Evolutionary conservation across 2,797 vertebrate species (phyloP).

Genomic region (Tenualosa ilisha): DNA sequence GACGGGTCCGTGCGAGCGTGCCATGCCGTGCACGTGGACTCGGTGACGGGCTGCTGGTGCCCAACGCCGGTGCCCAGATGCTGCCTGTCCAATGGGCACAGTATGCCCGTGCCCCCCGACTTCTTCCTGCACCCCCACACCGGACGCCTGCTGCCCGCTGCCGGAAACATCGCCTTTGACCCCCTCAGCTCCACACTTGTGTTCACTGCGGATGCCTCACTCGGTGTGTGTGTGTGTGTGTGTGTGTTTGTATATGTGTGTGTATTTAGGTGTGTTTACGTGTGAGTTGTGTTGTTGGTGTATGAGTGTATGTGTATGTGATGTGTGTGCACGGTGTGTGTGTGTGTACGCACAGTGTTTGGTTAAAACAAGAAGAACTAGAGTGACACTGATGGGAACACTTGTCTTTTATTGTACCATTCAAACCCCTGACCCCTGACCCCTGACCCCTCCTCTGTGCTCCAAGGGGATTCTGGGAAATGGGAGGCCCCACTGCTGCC

Average conservation of each 20-base stretch:
- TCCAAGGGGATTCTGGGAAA: conserved; percentile 70
- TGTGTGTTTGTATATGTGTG: conserved; percentile 52
- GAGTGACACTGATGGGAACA: too few species aligned
- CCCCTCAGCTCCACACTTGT: conserved; percentile 73
- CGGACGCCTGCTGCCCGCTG: conserved; percentile 76
- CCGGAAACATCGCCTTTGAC: conserved; percentile 83
- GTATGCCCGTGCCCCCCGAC: conserved; percentile 71
- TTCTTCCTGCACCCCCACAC: conserved; percentile 85
- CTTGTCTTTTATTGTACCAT: too few species aligned
- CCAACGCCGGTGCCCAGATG: conserved; percentile 72
- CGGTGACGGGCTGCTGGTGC: conserved; percentile 74
- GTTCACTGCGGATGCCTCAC: conserved; percentile 69
- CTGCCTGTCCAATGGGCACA: conserved; percentile 73
- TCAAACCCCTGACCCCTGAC: too few species aligned
- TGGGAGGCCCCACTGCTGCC: conserved; percentile 78
- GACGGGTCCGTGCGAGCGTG: conserved; percentile 61
- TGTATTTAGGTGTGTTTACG: background rate
- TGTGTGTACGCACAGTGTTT: too few species aligned
- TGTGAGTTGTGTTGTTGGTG: too few species aligned
- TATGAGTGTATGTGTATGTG: background rate
- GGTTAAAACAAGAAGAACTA: too few species aligned
- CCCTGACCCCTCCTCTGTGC: conserved; percentile 12
- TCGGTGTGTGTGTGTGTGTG: conserved; percentile 58
- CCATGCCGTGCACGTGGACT: conserved; percentile 66
- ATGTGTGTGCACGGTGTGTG: background rate